Evolutionary conservation across 2,888 invertebrate species (phyloP).

Genomic region (Pterostichus niger): DNA sequence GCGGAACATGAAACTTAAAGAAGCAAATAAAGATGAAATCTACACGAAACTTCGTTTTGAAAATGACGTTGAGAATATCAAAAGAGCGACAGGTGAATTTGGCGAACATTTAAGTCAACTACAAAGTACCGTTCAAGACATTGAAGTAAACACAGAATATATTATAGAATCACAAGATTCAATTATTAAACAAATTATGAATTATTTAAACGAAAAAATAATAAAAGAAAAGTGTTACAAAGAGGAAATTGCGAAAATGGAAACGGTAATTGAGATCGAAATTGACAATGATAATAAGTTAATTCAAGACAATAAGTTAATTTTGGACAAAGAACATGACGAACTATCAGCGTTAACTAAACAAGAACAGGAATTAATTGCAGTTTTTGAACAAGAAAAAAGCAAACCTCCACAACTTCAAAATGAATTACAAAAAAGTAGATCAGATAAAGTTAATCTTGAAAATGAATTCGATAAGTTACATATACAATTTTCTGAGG

Average conservation of each 20-base stretch:
- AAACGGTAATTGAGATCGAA: not conserved
- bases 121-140: not conserved
- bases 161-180: not conserved
- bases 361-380: not conserved
- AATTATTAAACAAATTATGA: not conserved
- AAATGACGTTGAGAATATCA: not conserved
- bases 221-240: not conserved
- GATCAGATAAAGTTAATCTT: not conserved
- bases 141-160: not conserved
- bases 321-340: not conserved
- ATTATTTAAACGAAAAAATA: not conserved
- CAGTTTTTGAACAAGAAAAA: not conserved
- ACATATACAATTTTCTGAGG: not conserved
- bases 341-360: not conserved
- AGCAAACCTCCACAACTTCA: not conserved
- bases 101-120: not conserved
- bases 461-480: not conserved
- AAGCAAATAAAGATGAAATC: not conserved
- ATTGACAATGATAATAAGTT: not conserved
- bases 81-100: not conserved
- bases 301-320: not conserved
- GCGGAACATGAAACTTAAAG: not conserved
- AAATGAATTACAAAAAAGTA: not conserved
- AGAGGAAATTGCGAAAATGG: not conserved
- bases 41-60: not conserved